Percentiles rank a stretch among this genome's conserved stretches.
These are phyloP conservation scores for Parauchenoglanis ngamensis DNA, from an alignment of 2,797 vertebrate species.

Conservation along the genomic window DNA sequence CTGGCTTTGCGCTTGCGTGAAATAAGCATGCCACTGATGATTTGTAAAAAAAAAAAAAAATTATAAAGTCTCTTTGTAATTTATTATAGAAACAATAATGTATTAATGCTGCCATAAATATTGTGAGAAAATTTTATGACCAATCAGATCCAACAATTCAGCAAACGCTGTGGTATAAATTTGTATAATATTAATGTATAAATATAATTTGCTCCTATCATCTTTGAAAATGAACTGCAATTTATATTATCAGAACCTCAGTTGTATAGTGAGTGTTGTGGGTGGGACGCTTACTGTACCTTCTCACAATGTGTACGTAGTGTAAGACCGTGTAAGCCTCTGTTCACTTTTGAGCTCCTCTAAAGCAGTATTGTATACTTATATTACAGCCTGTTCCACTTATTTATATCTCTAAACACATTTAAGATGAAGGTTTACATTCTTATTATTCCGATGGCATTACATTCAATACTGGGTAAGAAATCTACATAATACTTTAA, in stretches of 20 bases:
- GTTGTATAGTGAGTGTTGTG: not conserved
- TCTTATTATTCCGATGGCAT: fast-evolving
- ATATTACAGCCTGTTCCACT: not conserved
- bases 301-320: not conserved
- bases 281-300: not conserved
- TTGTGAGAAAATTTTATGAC: not conserved
- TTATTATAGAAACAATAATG: not conserved
- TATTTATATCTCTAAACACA: not conserved
- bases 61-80: not conserved
- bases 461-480: conserved; percentile 61
- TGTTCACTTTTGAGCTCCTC: not conserved
- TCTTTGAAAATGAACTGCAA: not conserved
- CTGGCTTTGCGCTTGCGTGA: not conserved
- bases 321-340: not conserved
- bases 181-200: not conserved
- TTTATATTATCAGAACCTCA: too few species aligned
- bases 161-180: not conserved
- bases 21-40: not conserved
- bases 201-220: not conserved
- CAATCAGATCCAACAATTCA: not conserved
- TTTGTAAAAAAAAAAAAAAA: too few species aligned
- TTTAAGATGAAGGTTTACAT: not conserved
- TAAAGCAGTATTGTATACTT: not conserved
- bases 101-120: not conserved
- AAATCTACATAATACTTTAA: not conserved